phyloP scores from a whole-genome alignment of 2,888 invertebrate genomes.

The Meta bourneti region DNA sequence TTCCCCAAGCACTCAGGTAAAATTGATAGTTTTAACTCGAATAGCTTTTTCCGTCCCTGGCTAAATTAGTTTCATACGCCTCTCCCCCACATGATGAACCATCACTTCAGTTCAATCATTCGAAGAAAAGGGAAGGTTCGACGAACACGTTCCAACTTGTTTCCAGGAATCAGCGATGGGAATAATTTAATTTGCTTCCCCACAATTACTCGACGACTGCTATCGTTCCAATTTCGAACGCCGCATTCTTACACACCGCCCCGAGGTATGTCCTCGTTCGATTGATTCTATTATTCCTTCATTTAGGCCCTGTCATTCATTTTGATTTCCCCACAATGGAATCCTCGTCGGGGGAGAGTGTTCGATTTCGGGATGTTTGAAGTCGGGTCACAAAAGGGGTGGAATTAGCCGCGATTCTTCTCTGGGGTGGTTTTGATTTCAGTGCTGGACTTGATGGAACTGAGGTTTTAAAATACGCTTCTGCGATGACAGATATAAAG shows the following conservation, averaged over 20 bases:
- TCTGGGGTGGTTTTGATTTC: neutral
- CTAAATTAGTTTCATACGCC: neutral
- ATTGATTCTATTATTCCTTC: conserved; percentile 30
- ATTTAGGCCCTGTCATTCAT: neutral
- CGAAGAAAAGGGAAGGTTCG: neutral
- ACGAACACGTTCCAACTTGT: neutral
- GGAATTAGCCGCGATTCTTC: neutral
- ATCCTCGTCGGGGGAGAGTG: neutral
- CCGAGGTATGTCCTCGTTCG: neutral
- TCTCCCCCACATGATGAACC: neutral
- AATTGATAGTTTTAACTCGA: neutral
- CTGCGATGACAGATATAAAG: too few species aligned
- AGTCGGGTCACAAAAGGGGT: neutral
- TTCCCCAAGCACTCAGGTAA: neutral
- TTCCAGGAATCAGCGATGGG: neutral
- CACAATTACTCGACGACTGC: neutral
- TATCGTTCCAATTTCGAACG: neutral
- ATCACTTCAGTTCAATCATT: too few species aligned
- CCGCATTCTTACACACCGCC: neutral
- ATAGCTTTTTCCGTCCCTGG: neutral
- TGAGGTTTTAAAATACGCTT: too few species aligned
- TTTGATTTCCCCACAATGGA: neutral
- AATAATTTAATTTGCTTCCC: conserved; percentile 22
- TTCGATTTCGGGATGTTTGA: neutral
- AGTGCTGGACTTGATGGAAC: neutral